phyloP scores from a whole-genome alignment of 2,113 vertebrate species.

The Limanda limanda region DNA sequence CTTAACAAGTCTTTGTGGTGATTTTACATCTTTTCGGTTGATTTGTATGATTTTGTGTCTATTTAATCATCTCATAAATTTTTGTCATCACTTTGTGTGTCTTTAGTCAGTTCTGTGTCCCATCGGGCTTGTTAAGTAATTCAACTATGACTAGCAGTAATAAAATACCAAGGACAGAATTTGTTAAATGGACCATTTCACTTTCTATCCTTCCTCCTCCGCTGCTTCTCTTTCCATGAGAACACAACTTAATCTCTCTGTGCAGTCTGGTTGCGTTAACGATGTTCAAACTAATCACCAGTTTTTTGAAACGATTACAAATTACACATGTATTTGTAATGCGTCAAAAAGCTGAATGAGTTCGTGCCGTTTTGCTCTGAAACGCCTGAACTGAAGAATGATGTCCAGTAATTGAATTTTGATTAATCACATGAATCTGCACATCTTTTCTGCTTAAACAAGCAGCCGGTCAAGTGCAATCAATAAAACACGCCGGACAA shows the following conservation, averaged over 20 bases:
- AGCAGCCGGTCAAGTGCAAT: constrained; percentile 17
- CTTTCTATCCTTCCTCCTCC: background rate
- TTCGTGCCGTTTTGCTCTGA: background rate
- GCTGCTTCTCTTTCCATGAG: background rate
- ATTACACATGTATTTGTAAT: background rate
- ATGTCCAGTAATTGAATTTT: constrained; percentile 17
- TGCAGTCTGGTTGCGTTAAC: background rate
- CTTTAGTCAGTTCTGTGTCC: background rate
- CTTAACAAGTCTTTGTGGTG: no score
- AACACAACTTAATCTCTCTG: background rate
- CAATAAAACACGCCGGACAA: constrained; percentile 6
- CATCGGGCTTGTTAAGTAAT: background rate
- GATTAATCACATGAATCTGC: constrained; percentile 11
- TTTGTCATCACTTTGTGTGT: background rate
- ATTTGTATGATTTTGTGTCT: background rate
- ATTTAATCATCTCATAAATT: no score
- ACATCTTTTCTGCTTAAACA: constrained; percentile 13
- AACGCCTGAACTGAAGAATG: background rate
- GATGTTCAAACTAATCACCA: background rate
- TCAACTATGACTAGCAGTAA: background rate
- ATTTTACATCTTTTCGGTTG: no score
- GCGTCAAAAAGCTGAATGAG: constrained; percentile 10
- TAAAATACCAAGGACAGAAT: background rate
- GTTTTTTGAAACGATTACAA: background rate
- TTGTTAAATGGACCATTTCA: background rate